phyloP scores from a whole-genome alignment of 2,113 vertebrate species.

The Mirounga angustirostris region DNA sequence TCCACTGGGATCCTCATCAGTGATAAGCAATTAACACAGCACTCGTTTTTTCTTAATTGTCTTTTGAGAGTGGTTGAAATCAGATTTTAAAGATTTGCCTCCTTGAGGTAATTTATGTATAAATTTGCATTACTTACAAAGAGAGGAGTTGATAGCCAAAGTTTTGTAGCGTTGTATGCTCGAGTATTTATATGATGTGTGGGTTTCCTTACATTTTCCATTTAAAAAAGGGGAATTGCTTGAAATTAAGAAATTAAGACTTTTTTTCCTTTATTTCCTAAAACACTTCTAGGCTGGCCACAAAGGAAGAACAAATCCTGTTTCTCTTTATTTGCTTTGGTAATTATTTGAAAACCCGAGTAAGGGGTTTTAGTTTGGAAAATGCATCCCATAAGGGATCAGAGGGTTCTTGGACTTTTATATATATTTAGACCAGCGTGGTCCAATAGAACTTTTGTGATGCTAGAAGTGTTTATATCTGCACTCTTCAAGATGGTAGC shows the following conservation, averaged over 20 bases:
- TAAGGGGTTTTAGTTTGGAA: not conserved
- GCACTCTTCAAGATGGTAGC: not conserved
- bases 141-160: not conserved
- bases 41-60: not conserved
- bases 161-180: not conserved
- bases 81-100: not conserved
- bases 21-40: not conserved
- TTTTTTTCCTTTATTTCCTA: not conserved
- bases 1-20: not conserved
- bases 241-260: not conserved
- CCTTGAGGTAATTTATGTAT: not conserved
- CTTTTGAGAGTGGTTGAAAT: not conserved
- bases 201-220: not conserved
- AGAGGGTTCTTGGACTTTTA: not conserved
- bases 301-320: not conserved
- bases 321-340: not conserved
- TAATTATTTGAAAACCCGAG: conserved; percentile 4
- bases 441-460: not conserved
- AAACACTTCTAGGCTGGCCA: not conserved
- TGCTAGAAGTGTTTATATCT: not conserved
- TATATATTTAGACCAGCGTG: rapidly evolving
- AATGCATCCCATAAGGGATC: not conserved
- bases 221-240: not conserved
- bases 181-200: not conserved
- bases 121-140: not conserved